These are phyloP conservation scores for Hirtodrosophila alboralis DNA, from an alignment of 2,888 invertebrate species.

Conservation along the genomic window DNA sequence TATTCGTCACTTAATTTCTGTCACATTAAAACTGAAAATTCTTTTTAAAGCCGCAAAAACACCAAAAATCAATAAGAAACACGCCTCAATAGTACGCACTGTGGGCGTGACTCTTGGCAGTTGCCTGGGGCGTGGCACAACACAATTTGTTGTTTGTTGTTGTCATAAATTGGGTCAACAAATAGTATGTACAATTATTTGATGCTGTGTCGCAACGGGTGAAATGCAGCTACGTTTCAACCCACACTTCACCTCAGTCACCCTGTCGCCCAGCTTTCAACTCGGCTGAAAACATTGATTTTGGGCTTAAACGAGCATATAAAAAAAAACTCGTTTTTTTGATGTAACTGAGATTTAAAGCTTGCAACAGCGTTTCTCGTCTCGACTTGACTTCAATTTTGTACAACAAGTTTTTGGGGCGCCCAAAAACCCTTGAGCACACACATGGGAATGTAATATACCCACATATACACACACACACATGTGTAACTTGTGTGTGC, in stretches of 20 bases:
- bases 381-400: not conserved
- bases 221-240: conserved; percentile 51
- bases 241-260: not conserved
- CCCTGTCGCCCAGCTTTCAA: not conserved
- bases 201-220: conserved; percentile 15
- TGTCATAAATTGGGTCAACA: conserved; percentile 73
- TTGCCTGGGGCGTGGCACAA: conserved; percentile 24
- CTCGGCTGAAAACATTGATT: conserved; percentile 44
- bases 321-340: conserved; percentile 66
- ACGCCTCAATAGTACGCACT: conserved; percentile 35
- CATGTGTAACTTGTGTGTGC: conserved; percentile 31
- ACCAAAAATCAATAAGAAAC: conserved; percentile 52
- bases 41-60: conserved; percentile 18
- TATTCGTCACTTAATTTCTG: too few relatives aligned
- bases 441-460: conserved; percentile 62
- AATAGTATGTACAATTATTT: conserved; percentile 69
- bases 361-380: conserved; percentile 32
- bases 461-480: conserved; percentile 11
- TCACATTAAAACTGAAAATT: too few relatives aligned
- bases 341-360: conserved; percentile 57
- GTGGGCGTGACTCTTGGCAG: conserved; percentile 31
- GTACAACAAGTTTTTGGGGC: conserved; percentile 62
- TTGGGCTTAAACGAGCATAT: conserved; percentile 32
- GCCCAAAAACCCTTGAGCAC: conserved; percentile 64
- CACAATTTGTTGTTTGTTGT: conserved; percentile 34